A percentile compares a stretch with the other conserved stretches of the same genome.
Evolutionary conservation across 2,113 vertebrate genomes (phyloP).

Genomic region (Oryzias celebensis): DNA sequence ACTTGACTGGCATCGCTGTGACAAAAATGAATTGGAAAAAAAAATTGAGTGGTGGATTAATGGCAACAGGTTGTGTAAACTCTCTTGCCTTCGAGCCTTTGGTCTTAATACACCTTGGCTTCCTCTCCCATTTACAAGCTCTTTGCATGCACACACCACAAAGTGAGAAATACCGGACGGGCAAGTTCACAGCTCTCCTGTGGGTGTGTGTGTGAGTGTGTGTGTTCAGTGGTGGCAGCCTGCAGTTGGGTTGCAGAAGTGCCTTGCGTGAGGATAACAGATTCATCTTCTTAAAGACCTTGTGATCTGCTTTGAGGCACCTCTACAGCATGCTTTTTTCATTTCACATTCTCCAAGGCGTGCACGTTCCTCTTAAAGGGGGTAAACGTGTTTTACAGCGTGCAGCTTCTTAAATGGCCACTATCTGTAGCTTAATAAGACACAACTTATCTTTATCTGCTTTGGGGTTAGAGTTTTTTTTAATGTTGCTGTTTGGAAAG

Average conservation of each 20-base stretch:
- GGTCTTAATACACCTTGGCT: constrained; percentile 71
- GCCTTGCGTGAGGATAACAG: constrained; percentile 74
- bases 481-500: too few relatives aligned
- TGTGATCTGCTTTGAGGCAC: constrained; percentile 58
- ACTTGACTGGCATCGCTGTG: constrained; percentile 56
- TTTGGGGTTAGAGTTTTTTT: too few relatives aligned
- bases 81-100: constrained; percentile 70
- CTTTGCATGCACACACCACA: constrained; percentile 63
- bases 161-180: constrained; percentile 69
- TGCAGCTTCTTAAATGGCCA: too few relatives aligned
- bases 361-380: too few relatives aligned
- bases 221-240: constrained; percentile 20
- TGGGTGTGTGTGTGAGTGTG: constrained; percentile 1
- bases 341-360: background rate
- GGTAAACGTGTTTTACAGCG: too few relatives aligned
- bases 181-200: constrained; percentile 46
- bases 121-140: constrained; percentile 76
- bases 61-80: constrained; percentile 77
- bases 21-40: constrained; percentile 55
- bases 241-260: constrained; percentile 41
- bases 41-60: constrained; percentile 67
- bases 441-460: too few relatives aligned
- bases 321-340: constrained; percentile 39
- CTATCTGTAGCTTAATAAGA: too few relatives aligned
- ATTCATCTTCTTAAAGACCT: constrained; percentile 60